Conservation (phyloP, 2,113 vertebrate genomes). For the Leucosticte australis region DNA sequence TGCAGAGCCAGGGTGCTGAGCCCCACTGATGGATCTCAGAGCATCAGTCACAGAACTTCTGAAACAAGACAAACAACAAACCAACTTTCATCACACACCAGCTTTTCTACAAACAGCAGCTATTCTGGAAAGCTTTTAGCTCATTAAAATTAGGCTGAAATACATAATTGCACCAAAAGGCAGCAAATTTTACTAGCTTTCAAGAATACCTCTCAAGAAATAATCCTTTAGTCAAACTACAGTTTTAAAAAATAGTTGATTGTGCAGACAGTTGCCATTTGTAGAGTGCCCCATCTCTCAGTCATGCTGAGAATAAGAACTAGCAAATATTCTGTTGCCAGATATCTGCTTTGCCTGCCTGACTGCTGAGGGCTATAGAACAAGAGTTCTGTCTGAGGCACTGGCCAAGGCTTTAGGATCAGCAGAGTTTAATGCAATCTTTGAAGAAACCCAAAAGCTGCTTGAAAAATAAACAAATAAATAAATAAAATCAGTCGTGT, state of each 20-base stretch:
- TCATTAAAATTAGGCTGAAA: neutral
- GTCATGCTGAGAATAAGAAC: neutral
- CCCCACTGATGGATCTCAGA: conserved; percentile 76
- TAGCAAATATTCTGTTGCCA: neutral
- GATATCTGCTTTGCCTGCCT: neutral
- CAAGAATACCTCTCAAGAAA: neutral
- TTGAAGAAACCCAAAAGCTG: conserved; percentile 40
- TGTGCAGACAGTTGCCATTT: neutral
- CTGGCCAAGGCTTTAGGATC: conserved; percentile 21
- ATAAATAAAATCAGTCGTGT: conserved; percentile 24
- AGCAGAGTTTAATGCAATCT: conserved; percentile 27
- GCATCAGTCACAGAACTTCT: conserved; percentile 85
- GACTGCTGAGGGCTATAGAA: neutral
- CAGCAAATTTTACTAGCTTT: neutral
- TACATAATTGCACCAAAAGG: neutral
- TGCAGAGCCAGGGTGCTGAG: conserved; percentile 78
- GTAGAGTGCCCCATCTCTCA: neutral
- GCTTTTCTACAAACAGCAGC: neutral
- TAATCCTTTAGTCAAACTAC: neutral
- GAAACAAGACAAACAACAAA: conserved; percentile 19
- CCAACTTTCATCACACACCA: neutral
- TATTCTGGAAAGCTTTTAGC: neutral
- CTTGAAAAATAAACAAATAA: neutral
- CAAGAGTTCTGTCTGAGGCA: neutral
- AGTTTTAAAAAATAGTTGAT: neutral